These are phyloP conservation scores for Lacanobia oleracea DNA, from an alignment of 2,888 invertebrate species.

Conservation along the genomic window DNA sequence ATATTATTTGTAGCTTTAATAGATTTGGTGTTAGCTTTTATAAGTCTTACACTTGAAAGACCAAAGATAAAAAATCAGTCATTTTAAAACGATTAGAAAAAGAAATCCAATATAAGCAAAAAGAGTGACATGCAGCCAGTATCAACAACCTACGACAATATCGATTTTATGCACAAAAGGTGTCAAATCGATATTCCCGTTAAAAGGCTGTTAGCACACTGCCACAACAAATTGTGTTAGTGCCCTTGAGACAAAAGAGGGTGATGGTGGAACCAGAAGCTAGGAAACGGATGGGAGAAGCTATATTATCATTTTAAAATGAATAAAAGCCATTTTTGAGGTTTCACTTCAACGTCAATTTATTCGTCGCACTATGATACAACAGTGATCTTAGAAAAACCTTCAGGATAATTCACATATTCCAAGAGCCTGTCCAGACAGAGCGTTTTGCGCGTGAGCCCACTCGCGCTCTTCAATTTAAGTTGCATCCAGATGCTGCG, in stretches of 20 bases:
- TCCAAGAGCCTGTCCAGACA: too few species aligned
- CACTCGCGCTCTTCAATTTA: too few species aligned
- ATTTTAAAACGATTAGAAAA: not conserved
- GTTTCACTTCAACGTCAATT: not conserved
- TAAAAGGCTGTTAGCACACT: slow-evolving; percentile 72
- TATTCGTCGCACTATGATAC: not conserved
- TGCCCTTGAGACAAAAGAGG: slow-evolving; percentile 60
- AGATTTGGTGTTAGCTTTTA: not conserved
- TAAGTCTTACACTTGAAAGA: not conserved
- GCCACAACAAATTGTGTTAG: slow-evolving; percentile 73
- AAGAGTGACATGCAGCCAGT: not conserved
- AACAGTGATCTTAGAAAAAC: not conserved
- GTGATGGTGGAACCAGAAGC: slow-evolving; percentile 43
- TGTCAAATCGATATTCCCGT: slow-evolving; percentile 58
- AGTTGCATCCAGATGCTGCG: too few species aligned
- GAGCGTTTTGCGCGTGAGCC: too few species aligned
- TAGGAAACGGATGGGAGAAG: slow-evolving; percentile 30
- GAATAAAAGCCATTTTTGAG: not conserved
- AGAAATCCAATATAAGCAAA: not conserved
- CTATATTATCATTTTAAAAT: not conserved
- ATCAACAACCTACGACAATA: not conserved
- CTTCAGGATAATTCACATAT: too few species aligned
- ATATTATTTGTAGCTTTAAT: slow-evolving; percentile 26
- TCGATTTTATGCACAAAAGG: slow-evolving; percentile 27
- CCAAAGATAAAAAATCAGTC: not conserved